Base-by-base conservation (phyloP, 2,797 vertebrate genomes). In the Moxostoma hubbsi region DNA sequence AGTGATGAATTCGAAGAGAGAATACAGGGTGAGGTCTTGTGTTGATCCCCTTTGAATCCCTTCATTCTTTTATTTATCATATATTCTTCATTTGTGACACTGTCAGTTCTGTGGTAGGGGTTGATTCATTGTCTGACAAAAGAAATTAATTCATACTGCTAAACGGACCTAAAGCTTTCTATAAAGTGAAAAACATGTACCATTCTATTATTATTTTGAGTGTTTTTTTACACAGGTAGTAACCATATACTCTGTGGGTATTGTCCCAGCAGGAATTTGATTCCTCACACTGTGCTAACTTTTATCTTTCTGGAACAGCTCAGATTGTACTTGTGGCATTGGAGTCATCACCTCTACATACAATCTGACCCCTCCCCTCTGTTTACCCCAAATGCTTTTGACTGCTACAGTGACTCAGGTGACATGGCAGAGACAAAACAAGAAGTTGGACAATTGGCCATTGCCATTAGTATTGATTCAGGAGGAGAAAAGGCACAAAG, bases 301-400 rank as follows among this genome's bases (percentile, higher is more conserved):
- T 96, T 95, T 49, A 7, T 97, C 62, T 95, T 96, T 82, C 90
- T 96, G 81, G 92, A 96, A n/a, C 94, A 97, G 85, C 92, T 96
- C 13, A 93, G 93, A 75, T 93, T 91, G 75, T 84, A 94, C 82
- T 96, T 96, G 24, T 24, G 95, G 95, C 53, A 81, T 93, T 69
- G 84, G 84, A 79, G 92, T 94, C 53, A 57, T 76, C 4, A 85
- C 89, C 67, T 95, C 91, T 94, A 73, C 63, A 43, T 11, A 43
- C 59, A 68, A 54, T 2, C 16, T 18, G n/a, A 65, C 68, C 62
- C 7, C 59, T 12, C 51, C 1, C 1, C 15, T 46, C 16, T 12
- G 8, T 24, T 50, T 54, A 13, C 12, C 12, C 55, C 24, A 36
- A 36, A 36, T 36, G 36, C 4, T 4, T 5, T 4, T 36, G 36